A percentile compares a stretch with the other conserved stretches of the same genome.
Conservation (phyloP, 1,140 invertebrate genomes). For the Antheraea mylitta region DNA sequence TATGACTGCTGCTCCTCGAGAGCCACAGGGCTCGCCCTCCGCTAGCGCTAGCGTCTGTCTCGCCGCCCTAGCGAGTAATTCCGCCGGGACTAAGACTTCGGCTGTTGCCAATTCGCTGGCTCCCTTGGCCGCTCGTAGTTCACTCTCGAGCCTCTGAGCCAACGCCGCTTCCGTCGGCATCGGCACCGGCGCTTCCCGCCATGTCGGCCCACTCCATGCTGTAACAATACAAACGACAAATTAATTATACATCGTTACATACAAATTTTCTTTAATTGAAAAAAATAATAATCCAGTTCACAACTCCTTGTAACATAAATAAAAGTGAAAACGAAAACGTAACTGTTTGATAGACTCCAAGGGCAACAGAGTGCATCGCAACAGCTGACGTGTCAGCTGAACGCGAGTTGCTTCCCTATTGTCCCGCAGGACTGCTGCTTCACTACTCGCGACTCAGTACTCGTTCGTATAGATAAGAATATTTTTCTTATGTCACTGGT, state of each 20-base stretch:
- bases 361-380: constrained; percentile 57
- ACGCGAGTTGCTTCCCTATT: not conserved
- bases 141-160: constrained; percentile 85
- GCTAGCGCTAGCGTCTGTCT: constrained; percentile 88
- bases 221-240: constrained; percentile 48
- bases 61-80: constrained; percentile 87
- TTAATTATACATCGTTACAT: constrained; percentile 7
- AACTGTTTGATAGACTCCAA: constrained; percentile 13
- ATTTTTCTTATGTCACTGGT: not conserved
- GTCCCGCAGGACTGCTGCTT: not conserved
- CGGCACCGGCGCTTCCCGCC: constrained; percentile 66
- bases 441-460: not conserved
- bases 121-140: constrained; percentile 86
- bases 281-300: too few species aligned
- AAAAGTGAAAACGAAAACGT: not conserved
- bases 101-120: constrained; percentile 87
- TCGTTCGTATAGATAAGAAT: too few species aligned
- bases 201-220: constrained; percentile 70
- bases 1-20: constrained; percentile 87
- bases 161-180: constrained; percentile 75
- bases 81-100: constrained; percentile 89
- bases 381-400: constrained; percentile 88
- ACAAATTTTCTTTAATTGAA: too few species aligned
- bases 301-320: too few species aligned
- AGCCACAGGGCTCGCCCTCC: constrained; percentile 91